Conservation (phyloP, 2,888 invertebrate species). For the Hypercompe scribonia region DNA sequence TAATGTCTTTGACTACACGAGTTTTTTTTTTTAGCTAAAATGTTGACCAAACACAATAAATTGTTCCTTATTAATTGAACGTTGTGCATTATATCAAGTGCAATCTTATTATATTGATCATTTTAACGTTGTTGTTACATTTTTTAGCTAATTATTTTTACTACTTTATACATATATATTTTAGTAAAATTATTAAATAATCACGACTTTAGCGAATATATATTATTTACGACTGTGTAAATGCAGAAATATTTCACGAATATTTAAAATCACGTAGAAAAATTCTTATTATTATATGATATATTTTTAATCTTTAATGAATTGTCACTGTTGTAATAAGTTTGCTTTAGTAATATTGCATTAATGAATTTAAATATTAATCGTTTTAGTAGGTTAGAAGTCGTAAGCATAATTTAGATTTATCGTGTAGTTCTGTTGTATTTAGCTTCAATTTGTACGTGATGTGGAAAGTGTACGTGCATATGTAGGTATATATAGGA, state of each 20-base stretch:
- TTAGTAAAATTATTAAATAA: constrained; percentile 20
- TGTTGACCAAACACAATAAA: neutral
- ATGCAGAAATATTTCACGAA: constrained; percentile 1
- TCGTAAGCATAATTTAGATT: constrained; percentile 4
- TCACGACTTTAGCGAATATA: constrained; percentile 11
- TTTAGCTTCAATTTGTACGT: neutral
- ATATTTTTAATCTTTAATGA: constrained; percentile 2
- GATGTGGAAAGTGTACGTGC: neutral
- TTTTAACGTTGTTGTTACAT: constrained; percentile 14
- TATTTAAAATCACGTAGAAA: neutral
- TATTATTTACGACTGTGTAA: constrained; percentile 8
- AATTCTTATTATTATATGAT: neutral
- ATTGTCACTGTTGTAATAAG: constrained; percentile 6
- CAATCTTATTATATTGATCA: constrained; percentile 32
- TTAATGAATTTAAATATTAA: constrained; percentile 12
- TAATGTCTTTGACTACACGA: neutral
- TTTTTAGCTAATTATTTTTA: constrained; percentile 15
- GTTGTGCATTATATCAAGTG: constrained; percentile 46
- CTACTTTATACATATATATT: neutral
- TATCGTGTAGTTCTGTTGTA: neutral
- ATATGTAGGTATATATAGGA: neutral
- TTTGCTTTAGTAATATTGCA: constrained; percentile 11
- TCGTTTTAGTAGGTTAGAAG: neutral
- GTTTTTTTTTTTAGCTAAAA: neutral
- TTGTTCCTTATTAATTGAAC: constrained; percentile 40